phyloP scores from a whole-genome alignment of 2,888 invertebrate species.

The Pelosia muscerda region DNA sequence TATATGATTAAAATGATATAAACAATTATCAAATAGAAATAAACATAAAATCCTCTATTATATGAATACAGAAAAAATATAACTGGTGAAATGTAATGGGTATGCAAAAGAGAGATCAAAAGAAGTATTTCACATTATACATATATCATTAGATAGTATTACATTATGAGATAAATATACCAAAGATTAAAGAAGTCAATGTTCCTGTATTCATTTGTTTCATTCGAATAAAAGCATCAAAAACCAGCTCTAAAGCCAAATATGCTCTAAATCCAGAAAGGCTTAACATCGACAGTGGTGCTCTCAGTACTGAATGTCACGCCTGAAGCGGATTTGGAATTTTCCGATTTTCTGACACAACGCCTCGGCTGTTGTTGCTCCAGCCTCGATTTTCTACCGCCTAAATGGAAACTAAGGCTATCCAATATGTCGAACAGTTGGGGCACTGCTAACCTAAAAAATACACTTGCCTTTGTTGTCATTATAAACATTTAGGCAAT shows the following conservation, averaged over 20 bases:
- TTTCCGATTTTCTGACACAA: constrained; percentile 70
- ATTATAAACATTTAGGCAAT: constrained; percentile 38
- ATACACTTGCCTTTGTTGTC: constrained; percentile 36
- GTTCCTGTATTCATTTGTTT: constrained; percentile 33
- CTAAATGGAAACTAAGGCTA: constrained; percentile 58
- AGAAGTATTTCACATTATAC: background rate
- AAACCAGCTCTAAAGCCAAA: constrained; percentile 57
- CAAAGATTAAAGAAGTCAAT: constrained; percentile 18
- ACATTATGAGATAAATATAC: background rate
- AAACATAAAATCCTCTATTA: too few relatives aligned
- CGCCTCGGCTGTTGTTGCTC: constrained; percentile 53
- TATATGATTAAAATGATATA: too few relatives aligned
- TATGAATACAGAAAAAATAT: too few relatives aligned
- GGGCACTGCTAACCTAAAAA: constrained; percentile 42
- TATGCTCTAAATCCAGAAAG: constrained; percentile 62
- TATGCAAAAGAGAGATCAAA: background rate
- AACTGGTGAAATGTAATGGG: background rate
- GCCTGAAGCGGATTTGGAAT: constrained; percentile 67
- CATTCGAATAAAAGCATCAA: constrained; percentile 48
- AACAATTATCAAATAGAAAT: too few relatives aligned
- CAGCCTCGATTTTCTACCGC: constrained; percentile 60
- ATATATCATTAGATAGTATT: too few relatives aligned
- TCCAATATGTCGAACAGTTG: constrained; percentile 43
- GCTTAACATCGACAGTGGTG: constrained; percentile 65
- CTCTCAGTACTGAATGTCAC: constrained; percentile 61